Conservation (phyloP, 2,113 vertebrate genomes). For the Eublepharis macularius region DNA sequence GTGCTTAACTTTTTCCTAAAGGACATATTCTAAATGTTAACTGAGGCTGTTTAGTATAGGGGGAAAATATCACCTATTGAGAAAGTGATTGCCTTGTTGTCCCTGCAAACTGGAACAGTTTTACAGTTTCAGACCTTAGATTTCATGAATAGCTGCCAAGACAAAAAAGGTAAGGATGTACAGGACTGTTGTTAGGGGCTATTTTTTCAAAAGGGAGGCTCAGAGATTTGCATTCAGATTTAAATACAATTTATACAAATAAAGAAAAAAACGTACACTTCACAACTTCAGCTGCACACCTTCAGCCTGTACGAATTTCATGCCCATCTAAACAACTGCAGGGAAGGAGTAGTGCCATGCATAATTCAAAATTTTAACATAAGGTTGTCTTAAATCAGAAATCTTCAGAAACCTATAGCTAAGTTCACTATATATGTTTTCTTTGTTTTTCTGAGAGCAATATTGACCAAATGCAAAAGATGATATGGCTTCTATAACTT, state of each 20-base stretch:
- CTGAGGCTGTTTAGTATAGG: not conserved
- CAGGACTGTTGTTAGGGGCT: not conserved
- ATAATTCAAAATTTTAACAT: too few species aligned
- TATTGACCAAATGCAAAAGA: not conserved
- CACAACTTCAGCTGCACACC: too few species aligned
- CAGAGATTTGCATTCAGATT: not conserved
- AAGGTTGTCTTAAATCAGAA: too few species aligned
- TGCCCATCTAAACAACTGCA: too few species aligned
- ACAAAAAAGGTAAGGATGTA: not conserved
- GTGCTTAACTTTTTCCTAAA: not conserved
- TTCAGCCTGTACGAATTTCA: too few species aligned
- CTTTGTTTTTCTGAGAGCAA: not conserved
- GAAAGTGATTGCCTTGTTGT: not conserved
- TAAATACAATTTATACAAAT: too few species aligned
- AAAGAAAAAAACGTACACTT: too few species aligned
- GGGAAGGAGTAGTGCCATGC: too few species aligned
- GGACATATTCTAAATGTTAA: not conserved
- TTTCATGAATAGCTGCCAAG: not conserved
- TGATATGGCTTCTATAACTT: not conserved
- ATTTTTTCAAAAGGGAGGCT: not conserved
- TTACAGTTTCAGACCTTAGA: not conserved
- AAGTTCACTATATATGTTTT: not conserved
- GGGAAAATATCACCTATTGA: not conserved
- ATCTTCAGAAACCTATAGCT: not conserved
- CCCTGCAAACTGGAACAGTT: not conserved